Conservation (phyloP, 2,113 vertebrate genomes). For the Nansenia antarctica region DNA sequence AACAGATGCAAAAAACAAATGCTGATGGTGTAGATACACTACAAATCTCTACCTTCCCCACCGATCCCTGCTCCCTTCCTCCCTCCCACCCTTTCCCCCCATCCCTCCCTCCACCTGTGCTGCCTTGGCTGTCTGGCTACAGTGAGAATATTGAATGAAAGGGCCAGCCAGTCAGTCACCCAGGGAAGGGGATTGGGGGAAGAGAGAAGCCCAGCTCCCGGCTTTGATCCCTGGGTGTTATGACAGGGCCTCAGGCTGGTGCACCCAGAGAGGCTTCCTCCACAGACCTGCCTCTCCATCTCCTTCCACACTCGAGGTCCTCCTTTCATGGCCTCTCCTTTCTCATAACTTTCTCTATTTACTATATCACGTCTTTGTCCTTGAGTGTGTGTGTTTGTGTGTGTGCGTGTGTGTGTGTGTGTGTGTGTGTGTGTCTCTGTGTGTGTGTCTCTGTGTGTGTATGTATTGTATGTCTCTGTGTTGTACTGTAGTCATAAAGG, state of each 20-base stretch:
- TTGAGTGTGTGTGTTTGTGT: background rate
- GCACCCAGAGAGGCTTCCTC: conserved; percentile 56
- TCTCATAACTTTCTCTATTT: too few species aligned
- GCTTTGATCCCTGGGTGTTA: conserved; percentile 77
- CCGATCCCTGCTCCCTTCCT: conserved; percentile 1
- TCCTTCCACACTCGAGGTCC: background rate
- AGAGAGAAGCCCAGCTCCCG: conserved; percentile 55
- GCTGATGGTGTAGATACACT: conserved; percentile 46
- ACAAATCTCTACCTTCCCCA: conserved; percentile 26
- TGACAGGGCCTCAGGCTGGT: conserved; percentile 76
- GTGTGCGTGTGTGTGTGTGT: background rate
- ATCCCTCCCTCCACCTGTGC: conserved; percentile 36
- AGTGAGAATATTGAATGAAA: conserved; percentile 80
- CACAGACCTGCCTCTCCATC: conserved; percentile 38
- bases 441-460: conserved; percentile 32
- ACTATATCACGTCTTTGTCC: background rate
- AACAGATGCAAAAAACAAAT: conserved; percentile 60
- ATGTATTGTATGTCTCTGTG: background rate
- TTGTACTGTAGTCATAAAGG: background rate
- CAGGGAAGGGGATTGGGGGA: conserved; percentile 52
- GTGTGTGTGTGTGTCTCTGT: conserved; percentile 6
- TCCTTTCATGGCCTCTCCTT: background rate
- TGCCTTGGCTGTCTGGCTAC: conserved; percentile 62
- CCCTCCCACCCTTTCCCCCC: conserved; percentile 16
- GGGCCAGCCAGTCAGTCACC: conserved; percentile 42